phyloP scores from a whole-genome alignment of 92 coral and sea anemone species.

The Parazoanthus atlanticus region DNA sequence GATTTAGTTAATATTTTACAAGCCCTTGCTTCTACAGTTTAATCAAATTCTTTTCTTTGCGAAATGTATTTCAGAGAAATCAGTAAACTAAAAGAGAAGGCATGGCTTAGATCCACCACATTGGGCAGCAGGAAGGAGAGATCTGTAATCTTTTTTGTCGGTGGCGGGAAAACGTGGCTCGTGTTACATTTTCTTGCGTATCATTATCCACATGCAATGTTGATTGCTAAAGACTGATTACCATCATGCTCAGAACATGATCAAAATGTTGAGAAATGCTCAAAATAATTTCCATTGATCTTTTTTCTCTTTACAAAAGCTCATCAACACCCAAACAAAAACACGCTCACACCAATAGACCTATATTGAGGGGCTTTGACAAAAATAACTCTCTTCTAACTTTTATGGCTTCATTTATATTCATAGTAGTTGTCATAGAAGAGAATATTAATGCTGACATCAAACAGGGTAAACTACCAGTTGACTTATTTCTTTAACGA shows the following conservation, averaged over 20 bases:
- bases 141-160: background rate
- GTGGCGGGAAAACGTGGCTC: background rate
- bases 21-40: background rate
- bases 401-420: background rate
- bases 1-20: background rate
- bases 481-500: background rate
- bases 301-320: background rate
- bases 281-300: too few relatives aligned
- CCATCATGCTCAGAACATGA: background rate
- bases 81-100: background rate
- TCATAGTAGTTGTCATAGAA: background rate
- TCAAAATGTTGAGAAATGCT: background rate
- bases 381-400: background rate
- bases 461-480: background rate
- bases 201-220: background rate
- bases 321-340: background rate
- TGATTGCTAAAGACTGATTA: too few relatives aligned
- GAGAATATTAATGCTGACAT: too few relatives aligned
- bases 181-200: background rate
- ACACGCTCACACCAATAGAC: too few relatives aligned
- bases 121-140: background rate
- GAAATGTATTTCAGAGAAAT: background rate
- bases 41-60: background rate
- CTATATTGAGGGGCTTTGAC: too few relatives aligned
- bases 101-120: background rate